phyloP scores from a whole-genome alignment of 1,140 invertebrate species.

The Hypothenemus hampei region DNA sequence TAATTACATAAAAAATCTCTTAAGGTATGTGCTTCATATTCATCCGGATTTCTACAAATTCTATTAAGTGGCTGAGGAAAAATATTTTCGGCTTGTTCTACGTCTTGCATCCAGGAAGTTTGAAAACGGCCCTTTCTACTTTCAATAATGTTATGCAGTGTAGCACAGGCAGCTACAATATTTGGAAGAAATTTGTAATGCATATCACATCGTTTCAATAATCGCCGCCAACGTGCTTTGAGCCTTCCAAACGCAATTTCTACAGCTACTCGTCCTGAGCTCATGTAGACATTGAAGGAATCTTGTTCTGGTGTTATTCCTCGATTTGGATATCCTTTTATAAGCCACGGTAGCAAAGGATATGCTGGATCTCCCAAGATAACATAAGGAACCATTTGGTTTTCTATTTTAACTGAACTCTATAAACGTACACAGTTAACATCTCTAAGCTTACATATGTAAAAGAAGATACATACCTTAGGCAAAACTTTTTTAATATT shows the following conservation, averaged over 20 bases:
- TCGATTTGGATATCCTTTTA: constrained; percentile 38
- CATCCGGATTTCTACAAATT: background rate
- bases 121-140: background rate
- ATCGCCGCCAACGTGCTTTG: constrained; percentile 28
- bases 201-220: constrained; percentile 30
- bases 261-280: constrained; percentile 33
- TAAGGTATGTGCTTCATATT: background rate
- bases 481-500: background rate
- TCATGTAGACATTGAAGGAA: constrained; percentile 40
- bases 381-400: constrained; percentile 12
- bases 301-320: constrained; percentile 28
- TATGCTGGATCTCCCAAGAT: constrained; percentile 31
- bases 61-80: background rate
- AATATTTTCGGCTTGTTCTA: background rate
- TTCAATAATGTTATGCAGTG: constrained; percentile 12
- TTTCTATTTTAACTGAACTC: background rate
- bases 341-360: constrained; percentile 34
- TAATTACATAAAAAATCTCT: background rate
- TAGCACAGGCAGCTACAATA: constrained; percentile 27
- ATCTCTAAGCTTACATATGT: background rate
- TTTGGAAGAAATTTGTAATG: constrained; percentile 27
- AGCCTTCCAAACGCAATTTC: constrained; percentile 45
- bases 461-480: background rate
- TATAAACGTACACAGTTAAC: background rate
- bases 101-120: background rate